A percentile compares a stretch with the other conserved stretches of the same genome.
These are phyloP conservation scores for Drosophila pruinosa DNA, from an alignment of 1,140 invertebrate species.

Conservation along the genomic window DNA sequence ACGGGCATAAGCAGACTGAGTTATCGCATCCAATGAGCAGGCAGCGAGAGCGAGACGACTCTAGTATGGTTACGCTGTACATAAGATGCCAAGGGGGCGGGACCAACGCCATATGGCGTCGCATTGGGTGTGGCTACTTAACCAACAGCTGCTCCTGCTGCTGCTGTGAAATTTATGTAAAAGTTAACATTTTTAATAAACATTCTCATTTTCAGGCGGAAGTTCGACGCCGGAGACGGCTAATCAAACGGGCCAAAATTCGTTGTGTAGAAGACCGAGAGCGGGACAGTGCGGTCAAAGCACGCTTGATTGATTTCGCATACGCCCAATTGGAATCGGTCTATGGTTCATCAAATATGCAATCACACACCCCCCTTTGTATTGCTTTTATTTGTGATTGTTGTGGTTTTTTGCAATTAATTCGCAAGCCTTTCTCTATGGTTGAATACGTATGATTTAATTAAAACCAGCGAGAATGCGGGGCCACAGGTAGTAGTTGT, in stretches of 20 bases:
- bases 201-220: conserved; percentile 74
- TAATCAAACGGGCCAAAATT: conserved; percentile 61
- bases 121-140: conserved; percentile 59
- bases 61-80: conserved; percentile 35
- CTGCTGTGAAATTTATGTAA: conserved; percentile 64
- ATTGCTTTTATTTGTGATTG: conserved; percentile 41
- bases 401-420: conserved; percentile 64
- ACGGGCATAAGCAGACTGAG: conserved; percentile 49
- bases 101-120: conserved; percentile 36
- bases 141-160: conserved; percentile 57
- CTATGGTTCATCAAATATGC: conserved; percentile 27
- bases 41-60: conserved; percentile 53
- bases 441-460: conserved; percentile 65
- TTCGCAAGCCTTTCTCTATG: conserved; percentile 57
- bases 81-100: conserved; percentile 53
- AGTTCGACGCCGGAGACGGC: conserved; percentile 49
- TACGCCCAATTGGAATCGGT: conserved; percentile 39
- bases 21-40: conserved; percentile 41
- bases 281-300: background rate
- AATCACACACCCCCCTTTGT: background rate
- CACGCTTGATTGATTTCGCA: conserved; percentile 72
- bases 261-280: conserved; percentile 9
- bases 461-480: conserved; percentile 39
- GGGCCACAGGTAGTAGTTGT: background rate
- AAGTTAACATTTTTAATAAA: conserved; percentile 81